Base-by-base conservation (phyloP, 37 sponge, comb jelly and placozoan species). In the Ephydatia muelleri region DNA sequence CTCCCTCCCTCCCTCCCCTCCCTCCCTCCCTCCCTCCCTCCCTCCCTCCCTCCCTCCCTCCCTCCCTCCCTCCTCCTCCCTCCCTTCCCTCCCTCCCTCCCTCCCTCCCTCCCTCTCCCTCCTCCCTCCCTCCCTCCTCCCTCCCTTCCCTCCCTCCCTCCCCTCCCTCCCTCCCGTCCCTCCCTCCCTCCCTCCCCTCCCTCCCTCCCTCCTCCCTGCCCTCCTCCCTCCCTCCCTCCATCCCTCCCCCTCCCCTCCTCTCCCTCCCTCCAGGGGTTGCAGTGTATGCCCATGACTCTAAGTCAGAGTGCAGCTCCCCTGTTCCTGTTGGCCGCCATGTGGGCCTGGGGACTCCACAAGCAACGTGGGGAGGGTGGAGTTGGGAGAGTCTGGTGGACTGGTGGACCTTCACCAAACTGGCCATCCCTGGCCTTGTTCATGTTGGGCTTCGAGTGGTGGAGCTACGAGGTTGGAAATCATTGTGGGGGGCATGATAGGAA, bases 321-420 rank as follows among this genome's bases (percentile, higher is more conserved):
- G 3, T 43, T 83, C 12, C 80, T 88, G 38, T 19, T 83, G 30
- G 32, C 29, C 6, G 83, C 83, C 68, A 83, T 88, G 30, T 16
- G 68, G 48, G 31, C 32, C 36, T 65, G 84, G 23, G 49, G 70
- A 28, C 89, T 83, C 28, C 89, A 88, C 64, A 47, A 38, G 47
- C 67, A 79, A 88, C 89, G 27, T 88, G 89, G 89, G 89, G 75
- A 66, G 92, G 92, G 40, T 91, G 92, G 92, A 87, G 84, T 64
- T 86, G 68, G 76, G 85, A 91, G 71, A 77, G 87, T 66, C 43
- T 43, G 43, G 43, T 43, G 3, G 43, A 43, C 76, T 43, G 43
- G 43, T 43, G 43, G 43, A 43, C 43, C 43, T 43, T 43, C 6
- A 43, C 43, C 43, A 43, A 43, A 43, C 43, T 43, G 6, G 43